These are phyloP conservation scores for Buphagus erythrorhynchus DNA, from an alignment of 2,797 vertebrate species.

Conservation along the genomic window DNA sequence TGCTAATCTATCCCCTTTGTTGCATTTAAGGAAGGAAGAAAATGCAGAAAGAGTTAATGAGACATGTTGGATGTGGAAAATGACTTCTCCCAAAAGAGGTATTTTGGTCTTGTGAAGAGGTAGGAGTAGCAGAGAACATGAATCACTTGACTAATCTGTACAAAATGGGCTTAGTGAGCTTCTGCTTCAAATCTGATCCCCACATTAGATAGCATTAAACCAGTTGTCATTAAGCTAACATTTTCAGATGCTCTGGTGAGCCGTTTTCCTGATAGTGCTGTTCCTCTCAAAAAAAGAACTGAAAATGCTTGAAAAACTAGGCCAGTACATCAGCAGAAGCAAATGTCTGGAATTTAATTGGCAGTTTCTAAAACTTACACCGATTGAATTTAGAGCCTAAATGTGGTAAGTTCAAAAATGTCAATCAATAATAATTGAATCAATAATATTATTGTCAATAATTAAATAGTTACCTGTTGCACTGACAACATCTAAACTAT, in stretches of 20 bases:
- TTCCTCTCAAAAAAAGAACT: not conserved
- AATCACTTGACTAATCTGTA: slow-evolving; percentile 10
- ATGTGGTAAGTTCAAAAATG: not conserved
- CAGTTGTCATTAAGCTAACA: not conserved
- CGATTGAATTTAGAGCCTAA: not conserved
- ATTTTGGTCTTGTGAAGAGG: not conserved
- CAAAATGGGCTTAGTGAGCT: not conserved
- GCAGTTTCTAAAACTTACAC: not conserved
- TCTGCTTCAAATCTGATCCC: slow-evolving; percentile 7
- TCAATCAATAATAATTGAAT: not conserved
- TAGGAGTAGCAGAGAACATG: not conserved
- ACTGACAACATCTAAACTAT: slow-evolving; percentile 37
- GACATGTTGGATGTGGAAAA: not conserved
- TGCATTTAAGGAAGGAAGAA: not conserved
- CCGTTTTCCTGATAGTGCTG: not conserved
- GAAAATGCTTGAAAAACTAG: not conserved
- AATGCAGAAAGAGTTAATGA: not conserved
- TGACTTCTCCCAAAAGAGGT: not conserved
- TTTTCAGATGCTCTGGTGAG: not conserved
- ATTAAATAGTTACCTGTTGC: slow-evolving; percentile 49
- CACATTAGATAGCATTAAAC: not conserved
- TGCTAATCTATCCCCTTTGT: not conserved
- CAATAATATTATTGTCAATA: not conserved
- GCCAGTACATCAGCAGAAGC: not conserved
- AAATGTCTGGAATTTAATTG: not conserved